phyloP scores from a whole-genome alignment of 2,113 vertebrate genomes.

The Seriola dumerili region DNA sequence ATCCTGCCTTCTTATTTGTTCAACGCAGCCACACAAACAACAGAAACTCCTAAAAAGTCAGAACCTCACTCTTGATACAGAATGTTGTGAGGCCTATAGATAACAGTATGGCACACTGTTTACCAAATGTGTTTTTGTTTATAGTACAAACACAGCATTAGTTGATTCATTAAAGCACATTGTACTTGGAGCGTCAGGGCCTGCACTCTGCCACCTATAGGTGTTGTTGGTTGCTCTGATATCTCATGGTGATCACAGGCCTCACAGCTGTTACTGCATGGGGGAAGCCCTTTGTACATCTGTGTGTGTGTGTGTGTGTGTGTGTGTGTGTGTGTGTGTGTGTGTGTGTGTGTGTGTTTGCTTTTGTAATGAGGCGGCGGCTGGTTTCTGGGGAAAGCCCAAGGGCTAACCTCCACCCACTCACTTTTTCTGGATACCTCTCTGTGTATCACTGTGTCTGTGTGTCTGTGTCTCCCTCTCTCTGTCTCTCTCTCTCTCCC shows the following conservation, averaged over 20 bases:
- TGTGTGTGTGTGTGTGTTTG: constrained; percentile 70
- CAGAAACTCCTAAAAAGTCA: constrained; percentile 62
- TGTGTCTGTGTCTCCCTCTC: constrained; percentile 8
- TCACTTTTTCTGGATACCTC: constrained; percentile 71
- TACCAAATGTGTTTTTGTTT: constrained; percentile 20
- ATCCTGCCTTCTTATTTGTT: constrained; percentile 64
- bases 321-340: constrained; percentile 50
- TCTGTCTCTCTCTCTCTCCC: background rate
- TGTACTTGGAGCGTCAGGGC: background rate
- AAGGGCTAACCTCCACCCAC: constrained; percentile 78
- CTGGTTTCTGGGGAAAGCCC: constrained; percentile 77
- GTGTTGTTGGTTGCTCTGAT: constrained; percentile 62
- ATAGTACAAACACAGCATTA: background rate
- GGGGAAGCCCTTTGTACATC: constrained; percentile 72
- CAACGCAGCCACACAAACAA: constrained; percentile 50
- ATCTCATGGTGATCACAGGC: constrained; percentile 46
- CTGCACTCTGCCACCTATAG: constrained; percentile 40
- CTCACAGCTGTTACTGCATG: constrained; percentile 67
- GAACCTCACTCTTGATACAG: background rate
- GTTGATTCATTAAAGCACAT: background rate
- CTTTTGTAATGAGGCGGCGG: constrained; percentile 73
- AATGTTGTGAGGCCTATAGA: background rate
- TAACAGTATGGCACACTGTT: background rate
- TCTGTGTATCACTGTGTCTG: constrained; percentile 50
- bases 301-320: constrained; percentile 57